These are phyloP conservation scores for Lethrus apterus DNA, from an alignment of 1,140 invertebrate species.

Conservation along the genomic window DNA sequence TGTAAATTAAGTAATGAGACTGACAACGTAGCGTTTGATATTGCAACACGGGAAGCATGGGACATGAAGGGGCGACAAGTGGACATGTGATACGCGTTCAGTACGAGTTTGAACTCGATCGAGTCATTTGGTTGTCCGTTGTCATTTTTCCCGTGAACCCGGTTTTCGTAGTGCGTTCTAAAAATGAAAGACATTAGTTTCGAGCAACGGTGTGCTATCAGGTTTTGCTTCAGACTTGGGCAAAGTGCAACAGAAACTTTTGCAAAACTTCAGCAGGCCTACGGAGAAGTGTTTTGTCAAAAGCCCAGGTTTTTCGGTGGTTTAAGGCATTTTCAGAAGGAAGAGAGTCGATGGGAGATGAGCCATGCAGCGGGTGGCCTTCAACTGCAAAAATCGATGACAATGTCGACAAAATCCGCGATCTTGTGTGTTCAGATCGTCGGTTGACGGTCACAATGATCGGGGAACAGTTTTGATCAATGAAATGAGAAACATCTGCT, in stretches of 20 bases:
- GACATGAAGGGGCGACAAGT: no score
- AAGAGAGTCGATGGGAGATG: constrained; percentile 23
- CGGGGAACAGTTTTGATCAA: constrained; percentile 8
- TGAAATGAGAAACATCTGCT: no score
- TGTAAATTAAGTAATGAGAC: no score
- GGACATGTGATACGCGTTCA: constrained; percentile 17
- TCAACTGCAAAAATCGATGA: constrained; percentile 19
- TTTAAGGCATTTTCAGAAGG: constrained; percentile 23
- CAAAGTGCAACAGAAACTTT: constrained; percentile 22
- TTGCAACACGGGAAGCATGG: neutral
- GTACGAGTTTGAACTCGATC: constrained; percentile 16
- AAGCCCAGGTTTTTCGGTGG: constrained; percentile 21
- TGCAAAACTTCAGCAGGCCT: constrained; percentile 19
- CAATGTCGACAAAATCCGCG: constrained; percentile 13
- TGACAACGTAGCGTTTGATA: no score
- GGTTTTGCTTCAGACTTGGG: constrained; percentile 26
- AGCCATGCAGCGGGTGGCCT: constrained; percentile 14
- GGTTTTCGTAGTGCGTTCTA: constrained; percentile 15
- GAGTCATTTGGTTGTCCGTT: constrained; percentile 9
- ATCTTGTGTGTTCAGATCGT: constrained; percentile 14
- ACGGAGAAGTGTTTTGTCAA: constrained; percentile 20
- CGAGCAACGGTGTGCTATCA: constrained; percentile 25
- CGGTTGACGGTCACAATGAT: constrained; percentile 15
- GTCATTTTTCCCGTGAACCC: constrained; percentile 8
- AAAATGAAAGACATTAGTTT: constrained; percentile 22